phyloP scores from a whole-genome alignment of 2,797 vertebrate genomes.

The Botia kubotai region DNA sequence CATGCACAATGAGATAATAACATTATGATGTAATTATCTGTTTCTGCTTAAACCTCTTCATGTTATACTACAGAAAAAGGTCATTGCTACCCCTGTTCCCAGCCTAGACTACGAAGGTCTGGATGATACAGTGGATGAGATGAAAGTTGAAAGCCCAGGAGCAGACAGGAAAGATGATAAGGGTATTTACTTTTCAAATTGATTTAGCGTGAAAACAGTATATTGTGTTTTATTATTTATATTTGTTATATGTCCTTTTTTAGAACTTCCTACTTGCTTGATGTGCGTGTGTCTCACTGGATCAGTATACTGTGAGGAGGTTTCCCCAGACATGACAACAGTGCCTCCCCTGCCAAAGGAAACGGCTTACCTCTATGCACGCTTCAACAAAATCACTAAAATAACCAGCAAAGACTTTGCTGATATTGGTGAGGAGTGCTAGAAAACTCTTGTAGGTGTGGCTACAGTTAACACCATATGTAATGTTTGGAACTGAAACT shows the following conservation, averaged over 20 bases:
- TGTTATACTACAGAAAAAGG: constrained; percentile 61
- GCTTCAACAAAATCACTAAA: constrained; percentile 92
- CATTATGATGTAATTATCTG: neutral
- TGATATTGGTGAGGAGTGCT: constrained; percentile 82
- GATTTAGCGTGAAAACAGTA: constrained; percentile 1
- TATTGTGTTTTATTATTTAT: constrained; percentile 39
- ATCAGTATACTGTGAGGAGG: constrained; percentile 93
- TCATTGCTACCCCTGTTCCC: constrained; percentile 19
- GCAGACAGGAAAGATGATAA: constrained; percentile 47
- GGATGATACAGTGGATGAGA: constrained; percentile 44
- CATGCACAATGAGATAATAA: constrained; percentile 6
- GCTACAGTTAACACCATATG: constrained; percentile 15
- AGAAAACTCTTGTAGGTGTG: constrained; percentile 11
- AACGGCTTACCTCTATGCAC: constrained; percentile 88
- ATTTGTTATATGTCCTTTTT: constrained; percentile 43
- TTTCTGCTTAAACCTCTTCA: constrained; percentile 37
- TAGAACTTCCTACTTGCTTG: constrained; percentile 92
- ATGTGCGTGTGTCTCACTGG: constrained; percentile 91
- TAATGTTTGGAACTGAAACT: constrained; percentile 35
- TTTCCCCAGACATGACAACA: constrained; percentile 80
- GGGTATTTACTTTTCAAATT: constrained; percentile 57
- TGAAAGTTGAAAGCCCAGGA: constrained; percentile 7
- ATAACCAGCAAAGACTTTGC: constrained; percentile 86
- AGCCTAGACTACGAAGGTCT: constrained; percentile 54
- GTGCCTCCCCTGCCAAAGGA: constrained; percentile 90